Evolutionary conservation across 2,888 invertebrate species (phyloP).

Genomic region (Drosophila suboccidentalis): DNA sequence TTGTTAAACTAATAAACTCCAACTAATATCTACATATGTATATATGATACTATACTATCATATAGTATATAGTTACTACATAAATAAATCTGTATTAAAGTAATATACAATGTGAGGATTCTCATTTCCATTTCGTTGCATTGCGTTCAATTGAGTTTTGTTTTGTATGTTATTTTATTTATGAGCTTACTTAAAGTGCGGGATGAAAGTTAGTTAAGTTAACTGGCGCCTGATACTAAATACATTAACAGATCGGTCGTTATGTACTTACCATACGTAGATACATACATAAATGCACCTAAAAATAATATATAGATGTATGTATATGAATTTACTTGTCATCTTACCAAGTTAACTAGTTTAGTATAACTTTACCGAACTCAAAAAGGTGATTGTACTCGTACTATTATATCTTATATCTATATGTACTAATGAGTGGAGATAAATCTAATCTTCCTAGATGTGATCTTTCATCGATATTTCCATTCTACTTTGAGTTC

Average conservation of each 20-base stretch:
- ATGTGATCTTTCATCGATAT: neutral
- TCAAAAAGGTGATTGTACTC: constrained; percentile 1
- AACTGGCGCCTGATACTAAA: constrained; percentile 26
- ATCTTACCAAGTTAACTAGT: constrained; percentile 21
- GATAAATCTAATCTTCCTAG: neutral
- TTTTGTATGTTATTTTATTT: constrained; percentile 31
- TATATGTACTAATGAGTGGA: neutral
- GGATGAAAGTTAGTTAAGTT: constrained; percentile 27
- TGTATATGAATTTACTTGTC: neutral
- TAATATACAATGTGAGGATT: constrained; percentile 10
- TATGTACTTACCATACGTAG: constrained; percentile 29
- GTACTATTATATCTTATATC: neutral
- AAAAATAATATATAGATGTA: constrained; percentile 12
- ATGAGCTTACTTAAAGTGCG: constrained; percentile 13
- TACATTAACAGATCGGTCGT: constrained; percentile 22
- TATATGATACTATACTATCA: constrained; percentile 8
- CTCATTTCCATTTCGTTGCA: constrained; percentile 33
- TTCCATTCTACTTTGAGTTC: neutral
- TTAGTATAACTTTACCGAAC: constrained; percentile 23
- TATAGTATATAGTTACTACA: constrained; percentile 38
- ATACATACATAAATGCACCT: constrained; percentile 23
- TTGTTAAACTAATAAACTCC: constrained; percentile 57
- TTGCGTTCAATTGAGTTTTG: constrained; percentile 38
- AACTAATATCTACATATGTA: constrained; percentile 42
- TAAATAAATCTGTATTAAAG: neutral